Conservation (phyloP, 2,113 vertebrate species). For the Azemiops feae region DNA sequence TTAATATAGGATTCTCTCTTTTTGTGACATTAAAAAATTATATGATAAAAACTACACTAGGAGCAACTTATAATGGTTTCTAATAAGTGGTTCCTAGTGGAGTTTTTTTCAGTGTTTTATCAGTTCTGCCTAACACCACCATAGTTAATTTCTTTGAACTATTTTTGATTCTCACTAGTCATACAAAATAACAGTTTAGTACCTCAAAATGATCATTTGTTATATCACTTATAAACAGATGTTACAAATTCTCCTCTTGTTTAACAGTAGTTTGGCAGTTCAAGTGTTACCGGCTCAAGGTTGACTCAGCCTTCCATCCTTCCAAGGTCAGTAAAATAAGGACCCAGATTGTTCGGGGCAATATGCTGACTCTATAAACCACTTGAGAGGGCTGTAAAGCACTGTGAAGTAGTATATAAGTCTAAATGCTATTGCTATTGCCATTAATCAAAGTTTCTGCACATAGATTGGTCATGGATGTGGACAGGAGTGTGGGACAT, state of each 20-base stretch:
- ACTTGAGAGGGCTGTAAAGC: no score
- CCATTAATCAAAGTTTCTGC: not conserved
- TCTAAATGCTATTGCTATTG: no score
- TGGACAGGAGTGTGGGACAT: not conserved
- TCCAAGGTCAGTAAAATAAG: no score
- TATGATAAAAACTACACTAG: constrained; percentile 39
- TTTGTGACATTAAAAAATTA: constrained; percentile 29
- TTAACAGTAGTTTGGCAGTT: not conserved
- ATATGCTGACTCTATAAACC: no score
- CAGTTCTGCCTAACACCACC: constrained; percentile 42
- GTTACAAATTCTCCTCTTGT: not conserved
- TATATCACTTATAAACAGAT: not conserved
- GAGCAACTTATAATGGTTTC: not conserved
- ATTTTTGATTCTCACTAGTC: constrained; percentile 37
- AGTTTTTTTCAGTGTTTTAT: constrained; percentile 46
- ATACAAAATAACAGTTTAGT: constrained; percentile 34
- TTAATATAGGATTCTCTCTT: constrained; percentile 18
- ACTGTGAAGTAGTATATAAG: no score
- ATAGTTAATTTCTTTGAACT: constrained; percentile 13
- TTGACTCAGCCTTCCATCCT: no score
- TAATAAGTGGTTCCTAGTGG: constrained; percentile 30
- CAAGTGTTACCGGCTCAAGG: no score
- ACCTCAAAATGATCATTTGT: constrained; percentile 30
- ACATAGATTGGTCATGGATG: not conserved
- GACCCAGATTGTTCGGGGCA: no score